Percentiles rank a stretch among this genome's conserved stretches.
These are phyloP conservation scores for Xenotilapia longispinis DNA, from an alignment of 2,113 vertebrate species.

Conservation along the genomic window DNA sequence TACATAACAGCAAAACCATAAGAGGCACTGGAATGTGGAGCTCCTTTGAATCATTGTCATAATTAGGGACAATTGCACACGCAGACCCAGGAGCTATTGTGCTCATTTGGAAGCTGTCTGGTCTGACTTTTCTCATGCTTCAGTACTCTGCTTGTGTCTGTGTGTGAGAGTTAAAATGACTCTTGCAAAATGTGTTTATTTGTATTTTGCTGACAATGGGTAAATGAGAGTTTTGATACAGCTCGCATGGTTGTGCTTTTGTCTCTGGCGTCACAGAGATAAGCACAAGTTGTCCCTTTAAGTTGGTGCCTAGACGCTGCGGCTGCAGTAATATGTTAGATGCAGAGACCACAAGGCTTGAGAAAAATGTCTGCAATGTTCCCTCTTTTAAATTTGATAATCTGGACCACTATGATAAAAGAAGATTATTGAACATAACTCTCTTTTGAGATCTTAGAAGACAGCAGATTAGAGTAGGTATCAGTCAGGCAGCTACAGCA, in stretches of 20 bases:
- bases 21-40: slow-evolving; percentile 72
- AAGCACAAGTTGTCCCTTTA: not conserved
- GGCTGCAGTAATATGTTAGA: not conserved
- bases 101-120: slow-evolving; percentile 41
- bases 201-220: not conserved
- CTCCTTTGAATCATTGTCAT: slow-evolving; percentile 63
- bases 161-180: not conserved
- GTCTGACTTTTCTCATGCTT: slow-evolving; percentile 14
- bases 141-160: not conserved
- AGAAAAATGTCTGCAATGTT: not conserved
- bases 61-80: slow-evolving; percentile 69
- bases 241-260: not conserved
- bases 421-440: not conserved
- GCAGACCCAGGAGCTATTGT: slow-evolving; percentile 49
- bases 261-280: not conserved
- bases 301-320: not conserved
- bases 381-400: not conserved
- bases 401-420: not conserved
- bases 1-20: slow-evolving; percentile 64
- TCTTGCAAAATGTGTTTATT: not conserved
- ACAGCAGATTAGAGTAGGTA: not conserved
- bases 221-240: not conserved
- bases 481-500: not conserved
- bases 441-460: not conserved
- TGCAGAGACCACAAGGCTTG: not conserved